Conservation (phyloP, 2,113 vertebrate genomes). For the Coturnix japonica region DNA sequence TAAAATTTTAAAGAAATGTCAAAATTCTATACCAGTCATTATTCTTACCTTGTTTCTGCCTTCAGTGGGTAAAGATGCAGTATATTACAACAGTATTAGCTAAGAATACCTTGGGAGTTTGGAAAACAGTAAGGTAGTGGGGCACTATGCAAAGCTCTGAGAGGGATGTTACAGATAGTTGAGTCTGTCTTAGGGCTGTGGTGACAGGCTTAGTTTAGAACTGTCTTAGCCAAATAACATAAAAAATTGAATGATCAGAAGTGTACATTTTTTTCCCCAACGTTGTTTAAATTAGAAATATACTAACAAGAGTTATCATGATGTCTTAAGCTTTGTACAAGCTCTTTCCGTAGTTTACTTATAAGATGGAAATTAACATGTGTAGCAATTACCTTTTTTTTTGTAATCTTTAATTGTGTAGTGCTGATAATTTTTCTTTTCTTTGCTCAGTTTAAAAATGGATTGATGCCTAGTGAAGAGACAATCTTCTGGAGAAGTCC, state of each 20-base stretch:
- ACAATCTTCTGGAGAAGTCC: conserved; percentile 82
- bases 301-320: not conserved
- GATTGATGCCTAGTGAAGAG: conserved; percentile 76
- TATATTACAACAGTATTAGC: not conserved
- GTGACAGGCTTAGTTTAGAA: not conserved
- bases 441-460: conserved; percentile 67
- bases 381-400: not conserved
- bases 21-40: not conserved
- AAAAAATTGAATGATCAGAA: not conserved
- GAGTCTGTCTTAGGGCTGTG: not conserved
- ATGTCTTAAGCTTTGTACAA: not conserved
- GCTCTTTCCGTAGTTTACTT: not conserved
- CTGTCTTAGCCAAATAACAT: not conserved
- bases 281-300: not conserved
- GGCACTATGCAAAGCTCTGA: not conserved
- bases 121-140: not conserved
- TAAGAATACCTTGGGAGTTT: not conserved
- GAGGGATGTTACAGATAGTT: not conserved
- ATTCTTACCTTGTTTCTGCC: not conserved
- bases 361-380: not conserved
- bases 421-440: not conserved
- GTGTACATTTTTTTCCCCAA: not conserved
- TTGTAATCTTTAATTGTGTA: not conserved
- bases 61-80: not conserved
- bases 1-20: not conserved